Conservation (phyloP, 2,113 vertebrate genomes). For the Dascyllus trimaculatus region DNA sequence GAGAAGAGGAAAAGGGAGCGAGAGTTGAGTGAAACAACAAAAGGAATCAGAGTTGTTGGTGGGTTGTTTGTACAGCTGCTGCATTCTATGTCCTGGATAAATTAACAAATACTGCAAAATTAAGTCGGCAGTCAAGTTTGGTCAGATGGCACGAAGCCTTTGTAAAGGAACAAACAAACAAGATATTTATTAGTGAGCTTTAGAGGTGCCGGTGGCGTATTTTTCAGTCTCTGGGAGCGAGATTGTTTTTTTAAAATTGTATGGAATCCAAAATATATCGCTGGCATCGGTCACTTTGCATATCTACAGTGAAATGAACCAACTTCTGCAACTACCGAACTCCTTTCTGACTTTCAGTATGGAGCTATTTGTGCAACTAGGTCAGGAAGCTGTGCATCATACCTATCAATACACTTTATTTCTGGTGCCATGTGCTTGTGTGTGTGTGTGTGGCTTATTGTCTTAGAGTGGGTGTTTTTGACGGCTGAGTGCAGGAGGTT, state of each 20-base stretch:
- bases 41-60: too few relatives aligned
- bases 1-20: neutral
- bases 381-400: slow-evolving; percentile 18
- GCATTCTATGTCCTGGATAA: neutral
- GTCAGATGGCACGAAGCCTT: neutral
- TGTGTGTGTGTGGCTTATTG: slow-evolving; percentile 30
- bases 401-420: slow-evolving; percentile 20
- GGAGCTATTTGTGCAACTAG: slow-evolving; percentile 20
- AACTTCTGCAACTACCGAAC: neutral
- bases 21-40: neutral
- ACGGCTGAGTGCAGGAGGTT: slow-evolving; percentile 41
- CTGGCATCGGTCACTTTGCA: neutral
- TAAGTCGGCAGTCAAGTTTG: neutral
- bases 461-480: slow-evolving; percentile 54
- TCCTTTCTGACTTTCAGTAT: slow-evolving; percentile 9
- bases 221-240: too few relatives aligned
- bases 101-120: neutral
- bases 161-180: neutral
- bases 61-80: too few relatives aligned
- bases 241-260: neutral
- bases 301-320: neutral
- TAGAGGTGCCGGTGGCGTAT: too few relatives aligned
- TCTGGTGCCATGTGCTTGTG: slow-evolving; percentile 3
- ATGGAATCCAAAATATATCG: too few relatives aligned
- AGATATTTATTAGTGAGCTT: neutral